phyloP scores from a whole-genome alignment of 2,888 invertebrate species.

The Sarcophaga carnaria region DNA sequence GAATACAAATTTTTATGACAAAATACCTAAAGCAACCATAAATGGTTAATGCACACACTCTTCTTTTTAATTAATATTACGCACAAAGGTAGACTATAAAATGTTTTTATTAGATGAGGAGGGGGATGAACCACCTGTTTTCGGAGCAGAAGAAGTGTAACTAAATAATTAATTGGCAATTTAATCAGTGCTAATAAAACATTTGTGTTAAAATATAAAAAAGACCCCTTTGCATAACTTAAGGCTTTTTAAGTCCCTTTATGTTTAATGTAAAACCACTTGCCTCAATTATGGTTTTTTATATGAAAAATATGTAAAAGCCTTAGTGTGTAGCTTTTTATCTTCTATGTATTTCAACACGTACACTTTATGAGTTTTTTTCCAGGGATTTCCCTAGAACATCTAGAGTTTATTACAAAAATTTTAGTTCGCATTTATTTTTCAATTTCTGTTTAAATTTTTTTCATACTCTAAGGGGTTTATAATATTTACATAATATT shows the following conservation, averaged over 20 bases:
- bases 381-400: no score
- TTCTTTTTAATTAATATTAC: background rate
- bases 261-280: background rate
- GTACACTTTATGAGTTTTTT: background rate
- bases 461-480: conserved; percentile 47
- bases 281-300: background rate
- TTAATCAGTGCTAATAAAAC: background rate
- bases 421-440: background rate
- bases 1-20: background rate
- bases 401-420: no score
- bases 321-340: background rate
- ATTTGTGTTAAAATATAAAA: background rate
- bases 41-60: background rate
- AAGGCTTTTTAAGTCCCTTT: background rate
- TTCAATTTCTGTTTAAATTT: conserved; percentile 15
- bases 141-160: background rate
- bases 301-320: background rate
- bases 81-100: background rate
- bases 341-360: conserved; percentile 12
- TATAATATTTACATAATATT: conserved; percentile 17
- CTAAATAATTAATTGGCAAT: background rate
- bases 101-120: background rate
- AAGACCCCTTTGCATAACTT: background rate
- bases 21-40: background rate
- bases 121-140: no score